phyloP scores from a whole-genome alignment of 2,797 vertebrate species.

The Prionace glauca region DNA sequence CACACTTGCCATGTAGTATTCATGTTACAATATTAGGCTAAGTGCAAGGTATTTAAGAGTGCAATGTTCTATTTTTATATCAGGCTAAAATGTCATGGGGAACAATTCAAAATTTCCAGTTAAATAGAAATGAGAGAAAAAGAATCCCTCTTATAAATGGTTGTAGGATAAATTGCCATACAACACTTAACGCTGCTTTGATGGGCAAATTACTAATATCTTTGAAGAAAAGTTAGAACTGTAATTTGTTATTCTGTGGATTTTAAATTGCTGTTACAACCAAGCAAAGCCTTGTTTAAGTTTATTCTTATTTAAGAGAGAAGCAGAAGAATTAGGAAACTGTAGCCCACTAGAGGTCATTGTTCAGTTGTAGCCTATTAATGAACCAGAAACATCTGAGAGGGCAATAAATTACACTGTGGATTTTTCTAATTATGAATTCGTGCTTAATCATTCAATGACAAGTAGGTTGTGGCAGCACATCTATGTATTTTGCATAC shows the following conservation, averaged over 20 bases:
- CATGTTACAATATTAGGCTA: not conserved
- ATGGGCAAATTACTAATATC: not conserved
- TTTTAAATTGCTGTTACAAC: conserved; percentile 11
- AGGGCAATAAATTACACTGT: conserved; percentile 79
- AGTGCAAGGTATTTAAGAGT: not conserved
- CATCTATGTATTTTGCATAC: conserved; percentile 65
- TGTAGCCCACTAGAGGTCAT: conserved; percentile 79
- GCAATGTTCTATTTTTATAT: not conserved
- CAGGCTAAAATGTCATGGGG: no score
- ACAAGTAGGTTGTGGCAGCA: conserved; percentile 70
- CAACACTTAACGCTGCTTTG: not conserved
- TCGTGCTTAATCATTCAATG: conserved; percentile 92
- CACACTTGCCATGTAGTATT: no score
- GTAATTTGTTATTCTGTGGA: not conserved
- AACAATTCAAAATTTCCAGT: not conserved
- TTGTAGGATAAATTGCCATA: not conserved
- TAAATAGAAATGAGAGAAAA: not conserved
- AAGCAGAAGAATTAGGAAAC: conserved; percentile 45
- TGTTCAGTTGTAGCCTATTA: conserved; percentile 83
- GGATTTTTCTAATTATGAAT: conserved; percentile 91
- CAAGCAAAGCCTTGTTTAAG: not conserved
- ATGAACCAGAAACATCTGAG: conserved; percentile 80
- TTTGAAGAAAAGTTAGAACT: not conserved
- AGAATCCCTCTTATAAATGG: not conserved
- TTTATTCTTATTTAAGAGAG: conserved; percentile 30